Evolutionary conservation across 2,113 vertebrate species (phyloP), one percentile per base, ranked within the genome.

Genomic region (Gobiocypris rarus): DNA sequence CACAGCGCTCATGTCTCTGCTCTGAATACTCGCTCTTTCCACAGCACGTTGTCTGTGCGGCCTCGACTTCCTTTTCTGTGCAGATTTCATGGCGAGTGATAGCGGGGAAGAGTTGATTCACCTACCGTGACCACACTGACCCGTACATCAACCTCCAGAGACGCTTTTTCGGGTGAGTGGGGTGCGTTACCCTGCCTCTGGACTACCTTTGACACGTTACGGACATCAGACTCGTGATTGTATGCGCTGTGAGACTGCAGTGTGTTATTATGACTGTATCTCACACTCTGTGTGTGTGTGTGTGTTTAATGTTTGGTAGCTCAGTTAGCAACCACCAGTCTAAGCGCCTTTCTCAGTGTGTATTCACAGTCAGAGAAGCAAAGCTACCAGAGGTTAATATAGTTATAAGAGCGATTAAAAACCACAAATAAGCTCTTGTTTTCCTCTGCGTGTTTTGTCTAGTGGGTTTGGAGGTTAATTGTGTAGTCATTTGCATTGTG

Each of bases 41-140:
- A 81, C 78, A 54, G 31, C 79, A 69, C 79, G 70, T 83, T 45
- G 34, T 71, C 67, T 80, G 45, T 78, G 54, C 58, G 59, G 76
- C 70, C 76, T 80, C 76, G 56, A 73, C 84, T 85, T 79, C 84
- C 84, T 85, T 61, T 74, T 85, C 79, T 56, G 78, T 75, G 84
- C 77, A 17, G 84, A 61, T 85, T 85, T 80, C 26, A 85, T 81
- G 84, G 84, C 76, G 67, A 85, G 54, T 48, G 75, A 48, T 80
- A 85, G 76, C 77, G 76, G 84, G 54, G 84, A 78, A 80, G 76
- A 78, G 83, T 78, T 85, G 83, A 45, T 65, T 81, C 84, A 43
- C 69, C 63, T 79, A 34, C 67, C 56, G 67, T 74, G 75, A 81
- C 76, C 67, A 74, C 31, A 81, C 76, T 80, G 83, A 85, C 76